Percentiles rank a stretch among this genome's conserved stretches.
Conservation (phyloP, 2,888 invertebrate species). For the Neoaliturus tenellus region DNA sequence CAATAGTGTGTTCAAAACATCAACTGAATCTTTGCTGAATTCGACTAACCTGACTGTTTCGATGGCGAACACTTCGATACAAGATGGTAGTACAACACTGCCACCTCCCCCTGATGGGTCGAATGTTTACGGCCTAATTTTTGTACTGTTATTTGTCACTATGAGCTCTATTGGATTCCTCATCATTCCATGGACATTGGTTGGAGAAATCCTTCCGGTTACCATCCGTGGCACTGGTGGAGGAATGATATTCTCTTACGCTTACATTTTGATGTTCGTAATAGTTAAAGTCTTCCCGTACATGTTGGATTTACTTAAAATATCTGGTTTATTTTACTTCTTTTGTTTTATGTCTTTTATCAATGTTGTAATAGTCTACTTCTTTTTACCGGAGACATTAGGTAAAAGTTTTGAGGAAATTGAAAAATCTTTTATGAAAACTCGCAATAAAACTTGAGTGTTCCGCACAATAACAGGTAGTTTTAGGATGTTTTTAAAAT, state of each 20-base stretch:
- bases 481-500: neutral
- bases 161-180: slow-evolving; percentile 75
- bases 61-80: neutral
- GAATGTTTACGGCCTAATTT: slow-evolving; percentile 71
- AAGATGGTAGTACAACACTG: neutral
- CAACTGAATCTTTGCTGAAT: neutral
- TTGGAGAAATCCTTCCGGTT: slow-evolving; percentile 75
- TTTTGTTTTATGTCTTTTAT: slow-evolving; percentile 73
- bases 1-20: slow-evolving; percentile 34
- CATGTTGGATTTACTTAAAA: slow-evolving; percentile 71
- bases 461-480: neutral
- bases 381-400: slow-evolving; percentile 77
- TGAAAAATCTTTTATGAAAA: slow-evolving; percentile 69
- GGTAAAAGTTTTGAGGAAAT: slow-evolving; percentile 77
- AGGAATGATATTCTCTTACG: slow-evolving; percentile 74
- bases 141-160: slow-evolving; percentile 74
- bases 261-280: slow-evolving; percentile 76
- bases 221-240: slow-evolving; percentile 75
- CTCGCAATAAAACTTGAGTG: neutral
- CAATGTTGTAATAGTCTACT: slow-evolving; percentile 73
- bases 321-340: slow-evolving; percentile 73
- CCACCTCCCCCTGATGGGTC: neutral
- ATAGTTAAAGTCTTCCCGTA: slow-evolving; percentile 75
- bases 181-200: slow-evolving; percentile 78
- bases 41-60: neutral